Conservation (phyloP, 1,140 invertebrate species). For the Brachionus asplanchnoidis region DNA sequence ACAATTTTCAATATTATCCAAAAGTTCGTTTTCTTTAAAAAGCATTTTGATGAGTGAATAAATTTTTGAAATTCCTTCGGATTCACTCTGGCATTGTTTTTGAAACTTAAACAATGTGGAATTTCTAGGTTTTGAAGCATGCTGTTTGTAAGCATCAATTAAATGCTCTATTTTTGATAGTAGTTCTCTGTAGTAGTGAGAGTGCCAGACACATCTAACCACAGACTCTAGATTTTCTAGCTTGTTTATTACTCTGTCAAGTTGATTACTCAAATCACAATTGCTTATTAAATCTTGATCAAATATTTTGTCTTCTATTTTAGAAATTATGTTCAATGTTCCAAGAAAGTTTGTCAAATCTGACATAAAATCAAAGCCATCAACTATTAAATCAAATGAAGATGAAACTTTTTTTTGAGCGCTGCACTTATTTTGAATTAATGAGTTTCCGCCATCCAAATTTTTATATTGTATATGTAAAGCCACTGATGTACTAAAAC, state of each 20-base stretch:
- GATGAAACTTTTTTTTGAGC: background rate
- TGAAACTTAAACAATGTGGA: background rate
- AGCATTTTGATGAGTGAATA: background rate
- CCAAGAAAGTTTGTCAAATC: background rate
- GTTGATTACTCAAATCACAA: background rate
- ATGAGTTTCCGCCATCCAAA: background rate
- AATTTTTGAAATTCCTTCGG: background rate
- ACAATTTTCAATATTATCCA: background rate
- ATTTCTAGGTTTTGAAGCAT: background rate
- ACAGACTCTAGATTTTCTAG: background rate
- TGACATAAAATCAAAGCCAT: background rate
- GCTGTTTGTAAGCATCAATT: background rate
- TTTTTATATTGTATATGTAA: background rate
- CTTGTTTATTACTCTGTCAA: background rate
- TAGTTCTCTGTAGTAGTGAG: background rate
- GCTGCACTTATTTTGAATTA: background rate
- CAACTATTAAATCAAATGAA: background rate
- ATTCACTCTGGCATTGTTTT: background rate
- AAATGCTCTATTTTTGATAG: background rate
- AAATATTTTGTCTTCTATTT: background rate
- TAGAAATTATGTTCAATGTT: background rate
- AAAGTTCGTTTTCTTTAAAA: slow-evolving; percentile 3
- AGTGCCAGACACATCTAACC: background rate
- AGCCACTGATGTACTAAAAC: background rate
- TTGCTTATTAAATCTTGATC: background rate